Evolutionary conservation across 2,113 vertebrate species (phyloP).

Genomic region (Osmerus mordax): DNA sequence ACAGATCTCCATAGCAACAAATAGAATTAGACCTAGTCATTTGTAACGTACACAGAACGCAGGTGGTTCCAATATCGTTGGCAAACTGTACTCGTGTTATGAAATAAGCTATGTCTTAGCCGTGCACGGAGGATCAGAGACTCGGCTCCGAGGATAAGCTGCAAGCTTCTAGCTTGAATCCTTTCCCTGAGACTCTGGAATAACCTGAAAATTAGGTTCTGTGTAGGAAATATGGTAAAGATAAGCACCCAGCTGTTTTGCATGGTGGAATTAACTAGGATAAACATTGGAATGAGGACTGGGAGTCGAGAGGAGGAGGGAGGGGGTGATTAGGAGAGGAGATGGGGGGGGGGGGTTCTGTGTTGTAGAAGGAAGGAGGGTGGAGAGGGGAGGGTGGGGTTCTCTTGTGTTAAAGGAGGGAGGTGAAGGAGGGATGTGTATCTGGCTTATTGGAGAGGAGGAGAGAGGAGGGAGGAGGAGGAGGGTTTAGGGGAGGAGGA

Average conservation of each 20-base stretch:
- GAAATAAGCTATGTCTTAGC: constrained; percentile 18
- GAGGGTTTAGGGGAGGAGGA: no score
- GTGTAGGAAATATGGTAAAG: not conserved
- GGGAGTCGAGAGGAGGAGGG: not conserved
- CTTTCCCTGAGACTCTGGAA: not conserved
- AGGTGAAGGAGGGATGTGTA: no score
- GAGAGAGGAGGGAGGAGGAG: no score
- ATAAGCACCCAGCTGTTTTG: constrained; percentile 6
- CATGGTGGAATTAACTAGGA: constrained; percentile 1
- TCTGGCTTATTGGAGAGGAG: no score
- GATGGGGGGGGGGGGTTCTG: no score
- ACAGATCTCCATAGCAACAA: constrained; percentile 20
- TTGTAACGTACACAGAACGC: constrained; percentile 26
- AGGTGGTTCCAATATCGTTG: constrained; percentile 39
- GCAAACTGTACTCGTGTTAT: constrained; percentile 1
- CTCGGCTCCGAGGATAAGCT: not conserved
- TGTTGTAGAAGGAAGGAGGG: not conserved
- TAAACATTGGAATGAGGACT: constrained; percentile 4
- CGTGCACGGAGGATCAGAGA: not conserved
- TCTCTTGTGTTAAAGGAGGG: no score
- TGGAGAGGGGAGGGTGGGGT: no score
- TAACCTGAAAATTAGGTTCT: constrained; percentile 8
- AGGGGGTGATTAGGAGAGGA: not conserved
- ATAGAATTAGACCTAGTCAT: constrained; percentile 30
- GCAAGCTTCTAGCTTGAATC: not conserved